A percentile compares a stretch with the other conserved stretches of the same genome.
Evolutionary conservation across 2,797 vertebrate species (phyloP).

Genomic region (Chanos chanos): DNA sequence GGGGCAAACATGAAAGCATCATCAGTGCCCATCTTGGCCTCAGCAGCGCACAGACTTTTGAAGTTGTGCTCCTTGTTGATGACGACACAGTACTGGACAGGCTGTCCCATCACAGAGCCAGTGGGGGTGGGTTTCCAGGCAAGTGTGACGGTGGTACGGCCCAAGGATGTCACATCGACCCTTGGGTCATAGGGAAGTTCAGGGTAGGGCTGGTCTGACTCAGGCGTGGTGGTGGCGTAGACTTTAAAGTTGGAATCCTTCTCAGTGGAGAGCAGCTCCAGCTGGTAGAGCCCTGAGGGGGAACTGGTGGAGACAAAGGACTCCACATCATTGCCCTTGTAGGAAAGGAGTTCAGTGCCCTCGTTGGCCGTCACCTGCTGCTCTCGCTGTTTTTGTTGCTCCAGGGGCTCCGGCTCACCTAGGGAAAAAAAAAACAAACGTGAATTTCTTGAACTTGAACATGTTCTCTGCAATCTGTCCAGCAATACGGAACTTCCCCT

Average conservation of each 20-base stretch:
- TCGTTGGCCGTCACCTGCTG: conserved; percentile 83
- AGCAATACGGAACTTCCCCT: conserved; percentile 14
- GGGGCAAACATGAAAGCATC: conserved; percentile 91
- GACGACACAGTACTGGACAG: conserved; percentile 92
- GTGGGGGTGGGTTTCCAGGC: conserved; percentile 97
- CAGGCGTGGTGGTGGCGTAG: conserved; percentile 93
- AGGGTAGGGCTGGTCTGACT: conserved; percentile 94
- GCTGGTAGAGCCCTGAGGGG: conserved; percentile 89
- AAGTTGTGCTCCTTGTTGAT: conserved; percentile 98
- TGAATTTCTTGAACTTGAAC: conserved; percentile 25
- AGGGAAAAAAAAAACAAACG: conserved; percentile 35
- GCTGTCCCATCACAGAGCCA: conserved; percentile 81
- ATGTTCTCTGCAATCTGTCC: no score
- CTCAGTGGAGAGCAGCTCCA: conserved; percentile 94
- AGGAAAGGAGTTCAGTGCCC: conserved; percentile 88
- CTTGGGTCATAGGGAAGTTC: conserved; percentile 93
- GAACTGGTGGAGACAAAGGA: conserved; percentile 87
- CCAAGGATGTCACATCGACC: conserved; percentile 89
- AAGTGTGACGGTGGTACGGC: conserved; percentile 89
- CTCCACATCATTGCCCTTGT: conserved; percentile 96
- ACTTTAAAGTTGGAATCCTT: conserved; percentile 96
- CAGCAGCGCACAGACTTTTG: conserved; percentile 95
- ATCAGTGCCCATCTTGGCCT: conserved; percentile 85
- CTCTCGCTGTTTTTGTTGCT: conserved; percentile 91
- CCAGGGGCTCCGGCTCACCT: conserved; percentile 91